Evolutionary conservation across 2,888 invertebrate genomes (phyloP), one percentile per base, ranked within the genome.

Genomic region (Entomobrya proxima): DNA sequence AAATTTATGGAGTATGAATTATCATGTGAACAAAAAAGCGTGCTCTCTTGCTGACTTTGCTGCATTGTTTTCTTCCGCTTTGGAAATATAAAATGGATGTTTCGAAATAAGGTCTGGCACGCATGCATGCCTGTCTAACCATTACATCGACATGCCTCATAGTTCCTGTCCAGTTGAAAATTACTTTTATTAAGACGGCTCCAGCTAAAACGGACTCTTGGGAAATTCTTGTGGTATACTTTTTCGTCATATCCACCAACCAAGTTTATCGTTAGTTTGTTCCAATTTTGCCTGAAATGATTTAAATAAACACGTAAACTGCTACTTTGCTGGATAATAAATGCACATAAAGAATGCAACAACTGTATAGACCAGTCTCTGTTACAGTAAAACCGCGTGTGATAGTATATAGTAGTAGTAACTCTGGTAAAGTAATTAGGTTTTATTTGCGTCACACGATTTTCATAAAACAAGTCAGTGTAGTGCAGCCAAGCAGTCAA

Each of bases 1-100:
- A 78, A 78, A 78, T 78, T 78, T 78, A 78, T 78, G 78, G 44
- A 40, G 64, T 78, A 78, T 50, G 78, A 78, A 78, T 77, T 75
- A 75, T 75, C 52, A 77, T 77, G 77, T 58, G 77, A 40, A 77
- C 47, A 55, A 58, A 77, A 64, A 61, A 58, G 77, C 44, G 77
- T 77, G 77, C 77, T 40, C 32, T 75, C 44, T 58, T 35, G 7
- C 15, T 47, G 30, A 11, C 18, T 30, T 37, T n/a, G 44, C n/a
- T 44, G 15, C 67, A 67, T 35, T 67, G 67, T 67, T 67, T 35
- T 40, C 67, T 67, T 67, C 67, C 67, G 69, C 44, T 47, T 69
- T 69, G 21, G 15, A 40, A 40, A n/a, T n/a, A n/a, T 30, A 32
- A 30, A 2, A 21, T 52, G 11, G 13, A 52, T n/a, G 9, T 7